These are phyloP conservation scores for Phocoena sinus DNA, from an alignment of 2,113 vertebrate species.

Conservation along the genomic window DNA sequence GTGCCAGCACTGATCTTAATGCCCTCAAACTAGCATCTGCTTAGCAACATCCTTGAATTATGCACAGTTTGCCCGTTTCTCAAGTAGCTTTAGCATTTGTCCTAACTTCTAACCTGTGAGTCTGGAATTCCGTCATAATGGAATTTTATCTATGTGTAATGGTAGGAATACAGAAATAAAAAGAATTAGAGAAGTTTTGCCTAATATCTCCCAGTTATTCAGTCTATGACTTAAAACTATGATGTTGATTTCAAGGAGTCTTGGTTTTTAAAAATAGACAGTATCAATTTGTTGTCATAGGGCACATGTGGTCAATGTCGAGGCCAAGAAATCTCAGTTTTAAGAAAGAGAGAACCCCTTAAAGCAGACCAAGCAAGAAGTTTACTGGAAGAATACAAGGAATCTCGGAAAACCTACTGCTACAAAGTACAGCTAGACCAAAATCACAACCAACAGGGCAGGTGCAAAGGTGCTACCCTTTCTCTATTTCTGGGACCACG, in stretches of 20 bases:
- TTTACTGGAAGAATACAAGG: background rate
- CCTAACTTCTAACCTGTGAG: background rate
- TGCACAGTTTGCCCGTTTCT: background rate
- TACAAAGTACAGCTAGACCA: accelerated
- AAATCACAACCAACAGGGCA: background rate
- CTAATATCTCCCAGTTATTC: background rate
- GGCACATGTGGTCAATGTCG: background rate
- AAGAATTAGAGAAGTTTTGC: background rate
- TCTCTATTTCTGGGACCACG: background rate
- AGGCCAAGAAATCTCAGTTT: background rate
- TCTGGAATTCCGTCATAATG: background rate
- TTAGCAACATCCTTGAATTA: background rate
- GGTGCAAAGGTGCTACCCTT: background rate
- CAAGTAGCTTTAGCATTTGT: background rate
- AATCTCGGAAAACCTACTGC: background rate
- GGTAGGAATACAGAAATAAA: background rate
- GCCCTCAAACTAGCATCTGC: background rate
- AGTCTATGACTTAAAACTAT: background rate
- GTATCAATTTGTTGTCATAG: too few relatives aligned
- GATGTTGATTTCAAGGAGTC: background rate
- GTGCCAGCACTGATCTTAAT: background rate
- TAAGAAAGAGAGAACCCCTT: background rate
- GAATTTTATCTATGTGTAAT: background rate
- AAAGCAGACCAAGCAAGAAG: background rate
- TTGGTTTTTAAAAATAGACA: background rate